Percentiles rank a stretch among this genome's conserved stretches.
phyloP scores from a whole-genome alignment of 1,140 invertebrate species.

The Cyclargus thomasi region DNA sequence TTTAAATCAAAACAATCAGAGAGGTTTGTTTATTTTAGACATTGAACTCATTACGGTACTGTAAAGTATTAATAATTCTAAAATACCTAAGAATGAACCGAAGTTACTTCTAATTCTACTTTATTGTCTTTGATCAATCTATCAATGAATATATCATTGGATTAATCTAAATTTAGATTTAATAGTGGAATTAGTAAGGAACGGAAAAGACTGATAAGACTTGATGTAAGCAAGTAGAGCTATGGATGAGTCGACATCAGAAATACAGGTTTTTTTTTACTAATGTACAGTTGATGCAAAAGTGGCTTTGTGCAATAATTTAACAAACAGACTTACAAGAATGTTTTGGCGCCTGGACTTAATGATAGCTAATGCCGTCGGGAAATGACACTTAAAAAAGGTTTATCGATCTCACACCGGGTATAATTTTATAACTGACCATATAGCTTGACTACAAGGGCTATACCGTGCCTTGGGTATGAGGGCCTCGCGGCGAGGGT shows the following conservation, averaged over 20 bases:
- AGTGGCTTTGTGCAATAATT: background rate
- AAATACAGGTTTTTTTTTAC: background rate
- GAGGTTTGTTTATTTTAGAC: too few species aligned
- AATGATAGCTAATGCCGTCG: too few species aligned
- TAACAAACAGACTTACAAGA: background rate
- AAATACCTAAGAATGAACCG: background rate
- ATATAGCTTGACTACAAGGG: too few species aligned
- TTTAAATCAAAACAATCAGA: background rate
- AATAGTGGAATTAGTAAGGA: slow-evolving; percentile 9
- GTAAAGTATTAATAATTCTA: background rate
- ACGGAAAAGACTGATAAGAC: slow-evolving; percentile 9
- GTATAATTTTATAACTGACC: too few species aligned
- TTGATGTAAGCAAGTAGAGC: slow-evolving; percentile 11
- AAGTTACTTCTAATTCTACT: slow-evolving; percentile 11
- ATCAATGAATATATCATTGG: background rate
- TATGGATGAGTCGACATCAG: slow-evolving; percentile 5
- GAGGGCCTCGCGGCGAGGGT: too few species aligned
- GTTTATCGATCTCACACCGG: too few species aligned
- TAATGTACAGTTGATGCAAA: background rate
- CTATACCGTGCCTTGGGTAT: too few species aligned
- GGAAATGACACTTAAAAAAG: background rate
- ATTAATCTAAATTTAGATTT: slow-evolving; percentile 1
- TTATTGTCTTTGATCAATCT: slow-evolving; percentile 5
- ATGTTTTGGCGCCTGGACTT: too few species aligned
- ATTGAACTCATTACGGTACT: background rate